These are phyloP conservation scores for Sphaerophoria taeniata DNA, from an alignment of 2,888 invertebrate genomes.

Conservation along the genomic window DNA sequence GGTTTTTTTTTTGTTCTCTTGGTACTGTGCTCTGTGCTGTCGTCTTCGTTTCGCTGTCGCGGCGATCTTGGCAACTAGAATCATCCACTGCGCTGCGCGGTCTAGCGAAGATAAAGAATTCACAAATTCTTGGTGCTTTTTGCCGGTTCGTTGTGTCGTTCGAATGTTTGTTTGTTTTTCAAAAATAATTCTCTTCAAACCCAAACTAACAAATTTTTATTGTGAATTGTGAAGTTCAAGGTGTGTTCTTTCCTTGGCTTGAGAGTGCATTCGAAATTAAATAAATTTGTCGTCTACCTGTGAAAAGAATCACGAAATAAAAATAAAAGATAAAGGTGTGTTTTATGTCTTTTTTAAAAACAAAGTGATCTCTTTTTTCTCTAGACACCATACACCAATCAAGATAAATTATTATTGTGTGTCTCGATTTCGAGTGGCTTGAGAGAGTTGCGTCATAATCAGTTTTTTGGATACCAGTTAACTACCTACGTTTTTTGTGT, in stretches of 20 bases:
- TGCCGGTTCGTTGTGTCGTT: slow-evolving; percentile 43
- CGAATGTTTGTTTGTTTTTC: slow-evolving; percentile 32
- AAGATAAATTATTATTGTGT: slow-evolving; percentile 40
- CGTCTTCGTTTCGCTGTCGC: slow-evolving; percentile 48
- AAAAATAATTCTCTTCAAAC: background rate
- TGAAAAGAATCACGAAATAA: background rate
- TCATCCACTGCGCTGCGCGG: slow-evolving; percentile 6
- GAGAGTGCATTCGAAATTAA: slow-evolving; percentile 43
- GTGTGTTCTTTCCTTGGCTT: slow-evolving; percentile 18
- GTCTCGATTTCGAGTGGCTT: slow-evolving; percentile 49
- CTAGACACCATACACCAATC: slow-evolving; percentile 55
- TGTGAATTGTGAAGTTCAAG: slow-evolving; percentile 65
- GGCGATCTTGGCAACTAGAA: background rate
- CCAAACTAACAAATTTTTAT: slow-evolving; percentile 46
- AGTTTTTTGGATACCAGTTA: slow-evolving; percentile 49
- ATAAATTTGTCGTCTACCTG: slow-evolving; percentile 32
- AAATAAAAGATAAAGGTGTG: slow-evolving; percentile 21
- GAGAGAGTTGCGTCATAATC: slow-evolving; percentile 69
- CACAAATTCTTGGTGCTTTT: slow-evolving; percentile 47
- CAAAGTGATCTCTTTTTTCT: slow-evolving; percentile 40
- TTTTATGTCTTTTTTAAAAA: background rate
- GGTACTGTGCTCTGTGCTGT: background rate
- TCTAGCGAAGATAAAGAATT: slow-evolving; percentile 22
- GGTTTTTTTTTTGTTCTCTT: slow-evolving; percentile 42
- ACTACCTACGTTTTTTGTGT: background rate